phyloP scores from a whole-genome alignment of 2,888 invertebrate species.

The Aphrophora alni region DNA sequence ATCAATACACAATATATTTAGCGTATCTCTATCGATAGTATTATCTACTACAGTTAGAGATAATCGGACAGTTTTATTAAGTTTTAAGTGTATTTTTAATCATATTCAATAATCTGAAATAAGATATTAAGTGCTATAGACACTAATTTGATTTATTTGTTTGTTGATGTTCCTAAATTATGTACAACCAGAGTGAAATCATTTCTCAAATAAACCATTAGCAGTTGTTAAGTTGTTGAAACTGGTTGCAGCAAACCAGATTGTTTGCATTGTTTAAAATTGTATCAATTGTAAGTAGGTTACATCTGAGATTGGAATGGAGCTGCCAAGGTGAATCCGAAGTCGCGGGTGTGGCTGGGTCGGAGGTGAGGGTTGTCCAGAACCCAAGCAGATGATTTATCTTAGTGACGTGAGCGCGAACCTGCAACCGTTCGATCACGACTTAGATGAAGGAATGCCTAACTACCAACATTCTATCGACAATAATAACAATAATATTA shows the following conservation, averaged over 20 bases:
- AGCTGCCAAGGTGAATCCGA: neutral
- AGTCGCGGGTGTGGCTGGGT: slow-evolving; percentile 2
- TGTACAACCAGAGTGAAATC: no score
- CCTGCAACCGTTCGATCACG: slow-evolving; percentile 4
- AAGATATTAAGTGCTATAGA: no score
- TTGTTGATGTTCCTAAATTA: no score
- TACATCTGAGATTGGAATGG: slow-evolving; percentile 9
- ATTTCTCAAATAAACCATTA: no score
- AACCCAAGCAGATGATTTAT: neutral
- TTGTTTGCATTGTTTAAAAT: neutral
- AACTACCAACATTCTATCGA: slow-evolving; percentile 6
- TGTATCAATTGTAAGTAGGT: slow-evolving; percentile 6
- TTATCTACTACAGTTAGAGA: no score
- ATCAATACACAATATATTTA: no score
- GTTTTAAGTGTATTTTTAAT: no score
- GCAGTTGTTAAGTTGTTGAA: neutral
- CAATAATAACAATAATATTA: slow-evolving; percentile 9
- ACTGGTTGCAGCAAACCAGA: neutral
- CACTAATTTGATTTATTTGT: no score
- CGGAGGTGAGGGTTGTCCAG: slow-evolving; percentile 6
- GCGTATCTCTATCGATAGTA: no score
- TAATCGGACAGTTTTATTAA: no score
- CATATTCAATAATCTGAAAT: no score
- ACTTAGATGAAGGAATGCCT: slow-evolving; percentile 1
- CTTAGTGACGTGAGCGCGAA: neutral